Percentiles rank a stretch among this genome's conserved stretches.
Conservation (phyloP, 1,140 invertebrate genomes). For the Aphis gossypii region DNA sequence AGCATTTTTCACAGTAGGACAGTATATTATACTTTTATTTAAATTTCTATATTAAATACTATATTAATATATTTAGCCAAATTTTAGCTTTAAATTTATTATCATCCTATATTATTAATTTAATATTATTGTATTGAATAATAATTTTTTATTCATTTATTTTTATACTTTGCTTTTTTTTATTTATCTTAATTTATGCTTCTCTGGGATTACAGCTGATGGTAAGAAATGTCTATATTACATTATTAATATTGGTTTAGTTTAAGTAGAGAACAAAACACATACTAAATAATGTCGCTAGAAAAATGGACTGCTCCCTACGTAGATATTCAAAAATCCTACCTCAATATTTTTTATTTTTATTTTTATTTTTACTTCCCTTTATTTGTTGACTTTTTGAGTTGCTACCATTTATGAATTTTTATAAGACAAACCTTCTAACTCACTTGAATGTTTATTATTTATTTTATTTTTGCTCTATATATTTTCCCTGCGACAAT, state of each 20-base stretch:
- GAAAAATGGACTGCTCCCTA: slow-evolving; percentile 54
- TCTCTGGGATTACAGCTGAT: slow-evolving; percentile 59
- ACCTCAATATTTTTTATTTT: slow-evolving; percentile 46
- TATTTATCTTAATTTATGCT: slow-evolving; percentile 59
- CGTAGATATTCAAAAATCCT: slow-evolving; percentile 53
- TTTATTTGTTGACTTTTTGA: slow-evolving; percentile 51
- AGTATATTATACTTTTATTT: slow-evolving; percentile 41
- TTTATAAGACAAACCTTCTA: background rate
- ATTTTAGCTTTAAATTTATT: slow-evolving; percentile 34
- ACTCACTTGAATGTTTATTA: slow-evolving; percentile 41
- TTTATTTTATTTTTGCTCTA: slow-evolving; percentile 12
- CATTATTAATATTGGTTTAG: slow-evolving; percentile 49
- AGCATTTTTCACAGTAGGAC: slow-evolving; percentile 49
- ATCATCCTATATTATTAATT: slow-evolving; percentile 8
- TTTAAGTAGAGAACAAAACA: slow-evolving; percentile 51
- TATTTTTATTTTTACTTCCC: slow-evolving; percentile 39
- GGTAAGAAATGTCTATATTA: slow-evolving; percentile 59
- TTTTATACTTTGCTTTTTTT: slow-evolving; percentile 59
- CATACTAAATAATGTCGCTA: slow-evolving; percentile 33
- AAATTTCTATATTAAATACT: slow-evolving; percentile 38
- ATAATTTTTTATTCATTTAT: slow-evolving; percentile 56
- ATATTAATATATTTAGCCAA: background rate
- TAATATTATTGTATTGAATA: slow-evolving; percentile 23
- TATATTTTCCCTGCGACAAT: background rate
- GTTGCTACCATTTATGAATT: slow-evolving; percentile 42